A percentile compares a stretch with the other conserved stretches of the same genome.
Conservation (phyloP, 2,797 vertebrate genomes). For the Lepilemur ruficaudatus region DNA sequence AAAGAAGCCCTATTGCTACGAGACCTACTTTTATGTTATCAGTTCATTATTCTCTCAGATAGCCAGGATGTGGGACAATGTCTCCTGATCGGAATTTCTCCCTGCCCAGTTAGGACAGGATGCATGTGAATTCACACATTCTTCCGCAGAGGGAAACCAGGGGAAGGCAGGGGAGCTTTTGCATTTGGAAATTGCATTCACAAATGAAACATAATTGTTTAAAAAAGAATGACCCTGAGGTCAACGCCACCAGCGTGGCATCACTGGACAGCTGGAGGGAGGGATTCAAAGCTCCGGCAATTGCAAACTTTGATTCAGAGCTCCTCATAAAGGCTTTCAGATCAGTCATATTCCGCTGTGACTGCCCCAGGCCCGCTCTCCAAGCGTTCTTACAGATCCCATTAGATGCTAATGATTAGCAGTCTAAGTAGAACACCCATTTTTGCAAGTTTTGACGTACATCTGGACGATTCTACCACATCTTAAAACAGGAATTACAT, state of each 20-base stretch:
- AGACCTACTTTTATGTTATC: conserved; percentile 46
- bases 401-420: conserved; percentile 35
- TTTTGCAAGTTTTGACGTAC: conserved; percentile 15
- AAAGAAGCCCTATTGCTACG: accelerated
- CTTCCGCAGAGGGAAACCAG: conserved; percentile 43
- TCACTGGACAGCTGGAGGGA: conserved; percentile 17
- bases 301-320: conserved; percentile 68
- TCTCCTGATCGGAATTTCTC: neutral
- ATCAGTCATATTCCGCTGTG: conserved; percentile 51
- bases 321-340: conserved; percentile 46
- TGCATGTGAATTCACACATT: conserved; percentile 56
- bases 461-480: conserved; percentile 33
- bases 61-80: neutral
- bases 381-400: conserved; percentile 33
- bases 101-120: neutral
- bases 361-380: neutral
- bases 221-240: conserved; percentile 52
- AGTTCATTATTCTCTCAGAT: conserved; percentile 52
- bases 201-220: conserved; percentile 69
- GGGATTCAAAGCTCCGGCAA: conserved; percentile 58
- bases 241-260: conserved; percentile 31
- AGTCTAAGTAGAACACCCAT: neutral
- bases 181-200: conserved; percentile 63
- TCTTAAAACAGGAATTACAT: neutral
- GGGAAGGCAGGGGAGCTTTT: conserved; percentile 3